Evolutionary conservation across 1,140 invertebrate genomes (phyloP).

Genomic region (Augochlora pura): DNA sequence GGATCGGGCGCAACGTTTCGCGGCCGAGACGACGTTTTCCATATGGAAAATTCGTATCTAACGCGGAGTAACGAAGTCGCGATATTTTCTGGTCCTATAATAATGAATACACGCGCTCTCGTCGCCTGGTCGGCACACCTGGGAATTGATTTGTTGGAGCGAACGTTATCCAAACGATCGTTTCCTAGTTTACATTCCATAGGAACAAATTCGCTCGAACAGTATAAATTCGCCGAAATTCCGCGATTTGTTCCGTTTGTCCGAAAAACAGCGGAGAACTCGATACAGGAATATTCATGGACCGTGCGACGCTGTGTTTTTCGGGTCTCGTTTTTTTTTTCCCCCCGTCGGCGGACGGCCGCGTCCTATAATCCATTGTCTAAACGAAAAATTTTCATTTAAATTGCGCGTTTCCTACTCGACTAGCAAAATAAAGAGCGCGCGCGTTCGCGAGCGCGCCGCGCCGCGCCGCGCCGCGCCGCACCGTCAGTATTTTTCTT

Average conservation of each 20-base stretch:
- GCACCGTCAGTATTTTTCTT: not conserved
- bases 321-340: not conserved
- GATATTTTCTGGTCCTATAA: constrained; percentile 32
- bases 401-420: not conserved
- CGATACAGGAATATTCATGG: not conserved
- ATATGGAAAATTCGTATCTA: too few relatives aligned
- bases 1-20: too few relatives aligned
- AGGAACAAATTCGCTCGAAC: not conserved
- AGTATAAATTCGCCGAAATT: constrained; percentile 7
- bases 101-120: constrained; percentile 50
- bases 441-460: too few relatives aligned
- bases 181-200: constrained; percentile 39
- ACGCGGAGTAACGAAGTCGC: constrained; percentile 1
- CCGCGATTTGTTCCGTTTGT: not conserved
- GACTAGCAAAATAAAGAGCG: not conserved
- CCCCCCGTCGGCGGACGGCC: too few relatives aligned
- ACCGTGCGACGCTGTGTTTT: not conserved
- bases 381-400: constrained; percentile 5
- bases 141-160: constrained; percentile 50
- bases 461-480: too few relatives aligned
- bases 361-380: not conserved
- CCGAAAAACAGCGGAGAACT: not conserved
- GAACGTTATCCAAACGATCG: constrained; percentile 34
- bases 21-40: too few relatives aligned
- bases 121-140: not conserved